Evolutionary conservation across 2,113 vertebrate genomes (phyloP).

Genomic region (Lates calcarifer): DNA sequence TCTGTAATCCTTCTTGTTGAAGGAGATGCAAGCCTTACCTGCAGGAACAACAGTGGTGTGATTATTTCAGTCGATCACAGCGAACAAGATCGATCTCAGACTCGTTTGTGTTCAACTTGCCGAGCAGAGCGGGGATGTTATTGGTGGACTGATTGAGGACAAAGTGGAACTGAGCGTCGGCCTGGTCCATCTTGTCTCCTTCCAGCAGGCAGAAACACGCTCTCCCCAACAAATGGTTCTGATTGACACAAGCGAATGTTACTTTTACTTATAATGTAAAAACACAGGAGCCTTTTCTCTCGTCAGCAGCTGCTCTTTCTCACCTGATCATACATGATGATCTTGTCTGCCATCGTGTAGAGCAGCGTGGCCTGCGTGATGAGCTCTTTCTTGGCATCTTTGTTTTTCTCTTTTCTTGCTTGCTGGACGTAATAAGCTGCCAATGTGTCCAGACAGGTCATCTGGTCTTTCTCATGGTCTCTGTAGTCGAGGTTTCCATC

Average conservation of each 20-base stretch:
- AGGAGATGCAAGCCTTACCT: slow-evolving; percentile 99
- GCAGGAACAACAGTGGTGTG: slow-evolving; percentile 45
- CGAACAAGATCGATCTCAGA: neutral
- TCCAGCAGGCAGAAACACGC: slow-evolving; percentile 99
- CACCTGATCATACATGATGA: slow-evolving; percentile 99
- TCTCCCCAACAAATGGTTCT: slow-evolving; percentile 99
- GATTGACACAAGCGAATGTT: slow-evolving; percentile 55
- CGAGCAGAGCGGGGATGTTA: slow-evolving; percentile 98
- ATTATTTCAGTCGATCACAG: slow-evolving; percentile 10
- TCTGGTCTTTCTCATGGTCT: slow-evolving; percentile 99
- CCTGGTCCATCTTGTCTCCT: slow-evolving; percentile 99
- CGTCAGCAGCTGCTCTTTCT: slow-evolving; percentile 26
- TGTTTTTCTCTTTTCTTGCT: slow-evolving; percentile 98
- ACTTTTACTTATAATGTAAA: slow-evolving; percentile 2
- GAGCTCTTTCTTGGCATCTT: slow-evolving; percentile 99
- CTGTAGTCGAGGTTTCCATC: slow-evolving; percentile 99
- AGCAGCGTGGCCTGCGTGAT: slow-evolving; percentile 98
- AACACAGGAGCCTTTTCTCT: neutral
- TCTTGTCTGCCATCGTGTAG: slow-evolving; percentile 99
- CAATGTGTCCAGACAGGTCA: slow-evolving; percentile 97
- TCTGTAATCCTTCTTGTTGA: slow-evolving; percentile 99
- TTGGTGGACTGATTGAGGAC: slow-evolving; percentile 99
- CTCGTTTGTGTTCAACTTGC: slow-evolving; percentile 75
- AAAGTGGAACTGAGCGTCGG: slow-evolving; percentile 98
- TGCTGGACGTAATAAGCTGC: slow-evolving; percentile 99